phyloP scores from a whole-genome alignment of 2,113 vertebrate species.

The Chaetops frenatus region DNA sequence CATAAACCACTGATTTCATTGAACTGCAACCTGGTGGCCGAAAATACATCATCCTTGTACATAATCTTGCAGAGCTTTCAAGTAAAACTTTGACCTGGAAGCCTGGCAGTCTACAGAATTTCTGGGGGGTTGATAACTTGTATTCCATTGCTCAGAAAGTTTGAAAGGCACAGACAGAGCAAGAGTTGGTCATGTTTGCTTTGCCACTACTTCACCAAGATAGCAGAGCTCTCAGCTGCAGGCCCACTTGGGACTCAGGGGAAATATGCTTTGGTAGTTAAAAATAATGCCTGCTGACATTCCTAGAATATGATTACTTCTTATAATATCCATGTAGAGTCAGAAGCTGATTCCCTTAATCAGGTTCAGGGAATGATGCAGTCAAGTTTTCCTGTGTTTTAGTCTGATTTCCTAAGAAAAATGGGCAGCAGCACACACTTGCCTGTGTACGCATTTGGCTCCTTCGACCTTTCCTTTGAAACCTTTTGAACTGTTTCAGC shows the following conservation, averaged over 20 bases:
- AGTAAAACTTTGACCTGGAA: not conserved
- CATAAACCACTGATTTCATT: not conserved
- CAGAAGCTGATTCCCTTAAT: not conserved
- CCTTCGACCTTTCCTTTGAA: not conserved
- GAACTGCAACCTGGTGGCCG: fast-evolving
- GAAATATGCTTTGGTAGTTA: not conserved
- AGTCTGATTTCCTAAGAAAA: not conserved
- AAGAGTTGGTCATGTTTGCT: not conserved
- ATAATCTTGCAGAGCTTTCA: not conserved
- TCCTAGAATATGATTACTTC: not conserved
- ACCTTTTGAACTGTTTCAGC: not conserved
- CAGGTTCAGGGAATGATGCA: not conserved
- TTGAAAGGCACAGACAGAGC: not conserved
- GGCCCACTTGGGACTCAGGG: not conserved
- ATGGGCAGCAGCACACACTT: not conserved
- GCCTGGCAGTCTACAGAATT: not conserved
- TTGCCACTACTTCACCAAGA: not conserved
- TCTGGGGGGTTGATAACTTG: not conserved
- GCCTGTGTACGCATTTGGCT: not conserved
- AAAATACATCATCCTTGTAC: not conserved
- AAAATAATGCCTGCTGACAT: not conserved
- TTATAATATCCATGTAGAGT: not conserved
- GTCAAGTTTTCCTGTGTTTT: not conserved
- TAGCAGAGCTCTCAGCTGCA: not conserved
- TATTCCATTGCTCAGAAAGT: not conserved